Conservation (phyloP, 2,888 invertebrate genomes). For the Gryllus longicercus region DNA sequence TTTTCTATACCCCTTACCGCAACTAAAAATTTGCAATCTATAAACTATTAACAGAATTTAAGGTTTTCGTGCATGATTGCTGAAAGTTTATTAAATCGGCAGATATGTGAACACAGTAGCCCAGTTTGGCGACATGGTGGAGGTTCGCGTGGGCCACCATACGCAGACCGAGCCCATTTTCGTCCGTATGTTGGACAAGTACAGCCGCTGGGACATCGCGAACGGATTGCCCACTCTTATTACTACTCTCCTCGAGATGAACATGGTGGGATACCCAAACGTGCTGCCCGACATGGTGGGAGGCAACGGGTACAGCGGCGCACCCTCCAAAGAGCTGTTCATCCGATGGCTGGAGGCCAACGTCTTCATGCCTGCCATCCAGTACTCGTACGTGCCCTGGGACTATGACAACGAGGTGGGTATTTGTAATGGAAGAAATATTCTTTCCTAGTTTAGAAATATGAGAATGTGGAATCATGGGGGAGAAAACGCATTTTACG, state of each 20-base stretch:
- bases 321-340: slow-evolving; percentile 61
- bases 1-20: too few species aligned
- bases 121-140: slow-evolving; percentile 60
- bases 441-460: neutral
- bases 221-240: slow-evolving; percentile 67
- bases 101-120: slow-evolving; percentile 57
- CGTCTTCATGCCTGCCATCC: slow-evolving; percentile 72
- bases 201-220: slow-evolving; percentile 55
- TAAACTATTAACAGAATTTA: too few species aligned
- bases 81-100: slow-evolving; percentile 35
- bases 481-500: too few species aligned
- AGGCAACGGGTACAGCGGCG: slow-evolving; percentile 59
- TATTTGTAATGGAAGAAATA: too few species aligned
- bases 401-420: slow-evolving; percentile 59
- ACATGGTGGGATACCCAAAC: slow-evolving; percentile 63
- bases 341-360: slow-evolving; percentile 77
- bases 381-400: slow-evolving; percentile 79
- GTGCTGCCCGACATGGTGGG: slow-evolving; percentile 81
- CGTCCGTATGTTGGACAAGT: slow-evolving; percentile 75
- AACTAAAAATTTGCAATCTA: too few species aligned
- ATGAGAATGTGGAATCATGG: too few species aligned
- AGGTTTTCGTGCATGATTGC: too few species aligned
- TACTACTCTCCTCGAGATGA: slow-evolving; percentile 64
- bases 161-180: slow-evolving; percentile 69
- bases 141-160: slow-evolving; percentile 68